These are phyloP conservation scores for Dryobotodes eremita DNA, from an alignment of 2,888 invertebrate species.

Conservation along the genomic window DNA sequence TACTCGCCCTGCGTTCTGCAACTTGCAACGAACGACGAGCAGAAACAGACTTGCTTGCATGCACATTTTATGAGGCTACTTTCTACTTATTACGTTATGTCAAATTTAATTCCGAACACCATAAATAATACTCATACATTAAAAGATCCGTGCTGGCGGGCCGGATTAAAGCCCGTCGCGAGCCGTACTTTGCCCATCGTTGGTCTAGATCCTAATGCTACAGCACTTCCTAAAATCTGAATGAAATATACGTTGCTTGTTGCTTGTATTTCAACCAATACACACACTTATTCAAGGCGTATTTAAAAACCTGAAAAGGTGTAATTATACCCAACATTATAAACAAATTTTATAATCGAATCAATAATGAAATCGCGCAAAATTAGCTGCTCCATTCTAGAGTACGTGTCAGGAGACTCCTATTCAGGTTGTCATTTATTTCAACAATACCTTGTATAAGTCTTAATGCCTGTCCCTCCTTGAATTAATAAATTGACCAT, in stretches of 20 bases:
- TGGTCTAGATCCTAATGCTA: not conserved
- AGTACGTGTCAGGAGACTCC: too few species aligned
- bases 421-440: not conserved
- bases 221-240: not conserved
- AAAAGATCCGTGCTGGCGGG: too few species aligned
- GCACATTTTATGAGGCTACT: too few species aligned
- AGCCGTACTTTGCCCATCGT: too few species aligned
- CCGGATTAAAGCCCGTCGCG: too few species aligned
- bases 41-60: too few species aligned
- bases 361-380: not conserved
- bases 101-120: too few species aligned
- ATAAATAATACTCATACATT: too few species aligned
- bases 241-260: not conserved
- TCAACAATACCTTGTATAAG: not conserved
- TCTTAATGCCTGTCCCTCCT: not conserved
- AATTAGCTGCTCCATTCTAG: not conserved
- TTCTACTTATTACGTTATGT: too few species aligned
- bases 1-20: too few species aligned
- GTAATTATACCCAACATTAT: not conserved
- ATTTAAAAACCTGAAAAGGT: not conserved
- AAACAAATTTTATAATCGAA: too few species aligned
- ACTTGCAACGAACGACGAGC: too few species aligned
- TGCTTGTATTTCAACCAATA: not conserved
- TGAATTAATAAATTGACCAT: constrained; percentile 29
- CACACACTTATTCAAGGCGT: not conserved